Conservation (phyloP, 1,140 invertebrate genomes). For the Brachionus angularis region DNA sequence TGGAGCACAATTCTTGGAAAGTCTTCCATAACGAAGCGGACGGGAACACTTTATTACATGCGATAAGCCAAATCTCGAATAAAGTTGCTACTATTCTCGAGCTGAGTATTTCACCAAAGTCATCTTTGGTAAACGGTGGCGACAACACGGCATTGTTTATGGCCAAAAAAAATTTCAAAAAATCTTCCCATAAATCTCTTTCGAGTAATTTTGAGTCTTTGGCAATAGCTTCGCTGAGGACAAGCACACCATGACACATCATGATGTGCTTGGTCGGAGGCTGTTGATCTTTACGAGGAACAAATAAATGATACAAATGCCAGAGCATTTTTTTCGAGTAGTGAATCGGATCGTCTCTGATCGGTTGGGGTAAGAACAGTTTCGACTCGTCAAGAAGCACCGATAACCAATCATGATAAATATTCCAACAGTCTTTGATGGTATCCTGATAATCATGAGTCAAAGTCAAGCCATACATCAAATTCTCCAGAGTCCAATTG, state of each 20-base stretch:
- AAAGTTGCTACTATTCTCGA: conserved; percentile 85
- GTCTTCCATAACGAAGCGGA: conserved; percentile 92
- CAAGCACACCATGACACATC: conserved; percentile 84
- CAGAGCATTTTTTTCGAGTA: conserved; percentile 85
- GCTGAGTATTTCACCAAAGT: conserved; percentile 87
- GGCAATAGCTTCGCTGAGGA: conserved; percentile 80
- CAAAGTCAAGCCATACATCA: conserved; percentile 83
- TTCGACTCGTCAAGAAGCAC: conserved; percentile 74
- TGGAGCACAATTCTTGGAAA: conserved; percentile 79
- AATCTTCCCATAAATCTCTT: conserved; percentile 80
- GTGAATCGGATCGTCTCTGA: conserved; percentile 80
- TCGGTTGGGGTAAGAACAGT: conserved; percentile 70
- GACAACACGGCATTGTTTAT: conserved; percentile 86
- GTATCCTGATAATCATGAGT: conserved; percentile 84
- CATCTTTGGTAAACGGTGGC: conserved; percentile 82
- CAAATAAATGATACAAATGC: conserved; percentile 89
- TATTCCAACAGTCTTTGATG: conserved; percentile 88
- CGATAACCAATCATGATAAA: conserved; percentile 93
- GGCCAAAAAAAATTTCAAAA: conserved; percentile 81
- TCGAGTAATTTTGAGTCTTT: conserved; percentile 71
- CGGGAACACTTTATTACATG: conserved; percentile 79
- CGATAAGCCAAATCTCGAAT: conserved; percentile 88
- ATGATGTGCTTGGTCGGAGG: conserved; percentile 78
- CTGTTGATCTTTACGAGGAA: conserved; percentile 72
- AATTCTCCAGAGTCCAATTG: conserved; percentile 61